Conservation (phyloP, 2,113 vertebrate species). For the Xenotilapia caudafasciata region DNA sequence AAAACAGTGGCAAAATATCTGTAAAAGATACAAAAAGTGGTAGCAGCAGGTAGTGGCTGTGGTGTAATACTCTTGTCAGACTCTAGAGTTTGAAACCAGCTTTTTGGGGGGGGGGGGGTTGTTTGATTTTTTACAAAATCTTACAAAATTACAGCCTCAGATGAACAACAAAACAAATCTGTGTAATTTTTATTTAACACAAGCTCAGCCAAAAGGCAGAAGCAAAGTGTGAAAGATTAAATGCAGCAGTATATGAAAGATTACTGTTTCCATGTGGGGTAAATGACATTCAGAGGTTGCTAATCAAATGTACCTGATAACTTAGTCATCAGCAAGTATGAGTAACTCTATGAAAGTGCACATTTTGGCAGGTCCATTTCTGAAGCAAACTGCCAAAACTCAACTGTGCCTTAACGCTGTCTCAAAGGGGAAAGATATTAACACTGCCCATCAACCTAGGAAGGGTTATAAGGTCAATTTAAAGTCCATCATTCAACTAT, state of each 20-base stretch:
- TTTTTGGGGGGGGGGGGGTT: not conserved
- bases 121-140: not conserved
- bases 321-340: fast-evolving
- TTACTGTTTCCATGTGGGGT: not conserved
- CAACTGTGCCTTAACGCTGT: not conserved
- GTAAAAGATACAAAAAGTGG: not conserved
- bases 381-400: not conserved
- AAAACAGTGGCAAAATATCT: slow-evolving; percentile 19
- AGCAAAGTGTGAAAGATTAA: not conserved
- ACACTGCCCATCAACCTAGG: not conserved
- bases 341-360: not conserved
- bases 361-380: not conserved
- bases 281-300: fast-evolving
- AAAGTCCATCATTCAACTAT: not conserved
- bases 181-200: not conserved
- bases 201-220: not conserved
- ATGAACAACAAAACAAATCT: fast-evolving
- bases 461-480: not conserved
- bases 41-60: not conserved
- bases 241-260: not conserved
- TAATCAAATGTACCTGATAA: not conserved
- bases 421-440: not conserved
- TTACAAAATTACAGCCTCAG: not conserved
- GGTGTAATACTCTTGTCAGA: not conserved
- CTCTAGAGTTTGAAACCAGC: not conserved